Conservation (phyloP, 1,140 invertebrate species). For the Leptoteleia sp. region DNA sequence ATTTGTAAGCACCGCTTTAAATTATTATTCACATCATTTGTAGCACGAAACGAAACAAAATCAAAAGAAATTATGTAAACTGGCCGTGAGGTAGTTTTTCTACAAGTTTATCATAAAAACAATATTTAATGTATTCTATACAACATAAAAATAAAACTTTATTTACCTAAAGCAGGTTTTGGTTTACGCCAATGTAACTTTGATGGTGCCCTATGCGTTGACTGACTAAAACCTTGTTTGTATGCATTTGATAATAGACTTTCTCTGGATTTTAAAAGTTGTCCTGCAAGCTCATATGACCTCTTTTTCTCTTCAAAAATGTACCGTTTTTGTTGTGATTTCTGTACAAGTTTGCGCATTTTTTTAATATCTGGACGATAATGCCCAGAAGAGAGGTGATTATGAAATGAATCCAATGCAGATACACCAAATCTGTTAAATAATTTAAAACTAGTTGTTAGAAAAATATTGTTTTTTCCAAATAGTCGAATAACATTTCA, state of each 20-base stretch:
- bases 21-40: too few species aligned
- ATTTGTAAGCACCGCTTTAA: too few species aligned
- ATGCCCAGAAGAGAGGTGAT: slow-evolving; percentile 84
- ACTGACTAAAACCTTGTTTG: slow-evolving; percentile 80
- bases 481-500: too few species aligned
- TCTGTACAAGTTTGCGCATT: slow-evolving; percentile 83
- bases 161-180: slow-evolving; percentile 78
- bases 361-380: slow-evolving; percentile 83
- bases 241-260: slow-evolving; percentile 84
- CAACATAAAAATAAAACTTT: too few species aligned
- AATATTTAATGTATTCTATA: too few species aligned
- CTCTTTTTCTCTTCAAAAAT: slow-evolving; percentile 83
- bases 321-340: slow-evolving; percentile 86
- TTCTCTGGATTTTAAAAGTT: slow-evolving; percentile 86
- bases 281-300: slow-evolving; percentile 82
- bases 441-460: neutral
- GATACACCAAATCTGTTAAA: slow-evolving; percentile 76
- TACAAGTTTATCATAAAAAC: too few species aligned
- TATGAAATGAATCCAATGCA: slow-evolving; percentile 81
- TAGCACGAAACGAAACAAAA: too few species aligned
- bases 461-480: too few species aligned
- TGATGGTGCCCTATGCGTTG: slow-evolving; percentile 81
- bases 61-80: too few species aligned
- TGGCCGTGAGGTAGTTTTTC: too few species aligned
- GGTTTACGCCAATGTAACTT: slow-evolving; percentile 79